Evolutionary conservation across 2,797 vertebrate species (phyloP).

Genomic region (Lagorchestes hirsutus): DNA sequence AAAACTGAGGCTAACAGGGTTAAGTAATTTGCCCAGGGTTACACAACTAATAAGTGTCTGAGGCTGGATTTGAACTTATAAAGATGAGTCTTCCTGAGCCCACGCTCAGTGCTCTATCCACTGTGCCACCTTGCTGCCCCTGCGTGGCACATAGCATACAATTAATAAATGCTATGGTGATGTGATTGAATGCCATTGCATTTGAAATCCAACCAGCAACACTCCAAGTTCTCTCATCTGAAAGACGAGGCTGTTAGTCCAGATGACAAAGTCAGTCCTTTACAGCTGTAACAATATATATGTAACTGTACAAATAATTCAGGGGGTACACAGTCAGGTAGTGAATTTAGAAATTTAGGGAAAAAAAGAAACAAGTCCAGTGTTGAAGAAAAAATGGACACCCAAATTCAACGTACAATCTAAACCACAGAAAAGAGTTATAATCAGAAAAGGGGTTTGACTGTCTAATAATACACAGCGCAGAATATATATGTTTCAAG

Average conservation of each 20-base stretch:
- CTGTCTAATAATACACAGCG: neutral
- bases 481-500: neutral
- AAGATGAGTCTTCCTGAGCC: neutral
- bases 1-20: neutral
- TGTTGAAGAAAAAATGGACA: neutral
- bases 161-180: neutral
- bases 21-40: neutral
- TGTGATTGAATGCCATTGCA: conserved; percentile 33
- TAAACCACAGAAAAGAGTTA: neutral
- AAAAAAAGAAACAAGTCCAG: neutral
- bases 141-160: neutral
- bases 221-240: neutral
- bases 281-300: neutral
- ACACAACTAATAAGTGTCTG: neutral
- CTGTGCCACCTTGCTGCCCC: neutral
- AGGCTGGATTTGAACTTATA: neutral
- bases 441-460: neutral
- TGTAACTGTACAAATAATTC: conserved; percentile 20
- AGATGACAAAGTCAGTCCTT: neutral
- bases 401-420: neutral
- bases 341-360: neutral
- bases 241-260: neutral
- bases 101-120: neutral
- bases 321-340: neutral
- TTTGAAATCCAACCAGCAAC: conserved; percentile 39